These are phyloP conservation scores for Clarias platycephalus DNA, from an alignment of 2,797 vertebrate species.

Conservation along the genomic window DNA sequence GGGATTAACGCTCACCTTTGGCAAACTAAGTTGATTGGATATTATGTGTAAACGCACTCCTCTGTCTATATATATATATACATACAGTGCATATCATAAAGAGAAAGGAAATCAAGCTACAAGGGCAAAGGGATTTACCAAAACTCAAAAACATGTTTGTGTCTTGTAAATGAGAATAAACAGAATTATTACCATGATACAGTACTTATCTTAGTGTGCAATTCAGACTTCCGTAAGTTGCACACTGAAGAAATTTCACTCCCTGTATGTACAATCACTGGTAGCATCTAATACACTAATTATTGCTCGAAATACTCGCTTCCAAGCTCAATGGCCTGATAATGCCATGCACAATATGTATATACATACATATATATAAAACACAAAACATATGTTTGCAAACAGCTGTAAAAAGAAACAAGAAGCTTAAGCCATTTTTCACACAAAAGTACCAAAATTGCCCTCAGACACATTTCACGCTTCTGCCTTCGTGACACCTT, in stretches of 20 bases:
- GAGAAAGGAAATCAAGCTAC: neutral
- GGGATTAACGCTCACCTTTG: neutral
- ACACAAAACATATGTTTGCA: constrained; percentile 18
- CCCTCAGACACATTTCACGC: constrained; percentile 13
- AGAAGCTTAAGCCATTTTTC: constrained; percentile 18
- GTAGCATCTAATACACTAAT: constrained; percentile 11
- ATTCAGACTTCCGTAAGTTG: neutral
- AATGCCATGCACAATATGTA: constrained; percentile 30
- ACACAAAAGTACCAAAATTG: constrained; percentile 13
- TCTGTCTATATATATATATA: too few relatives aligned
- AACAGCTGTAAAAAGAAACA: constrained; percentile 33
- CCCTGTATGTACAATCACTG: constrained; percentile 1
- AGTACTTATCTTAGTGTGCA: neutral
- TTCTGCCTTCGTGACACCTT: constrained; percentile 20
- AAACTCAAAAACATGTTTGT: neutral
- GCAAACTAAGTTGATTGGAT: neutral
- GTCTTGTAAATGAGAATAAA: constrained; percentile 16
- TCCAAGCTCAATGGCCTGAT: constrained; percentile 35
- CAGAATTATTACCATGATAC: neutral
- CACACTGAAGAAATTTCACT: neutral
- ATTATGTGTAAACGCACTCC: neutral
- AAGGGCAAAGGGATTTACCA: neutral
- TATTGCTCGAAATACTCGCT: neutral
- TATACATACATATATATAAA: neutral
- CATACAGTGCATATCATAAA: neutral